Conservation (phyloP, 2,888 invertebrate genomes). For the Ligdia adustata region DNA sequence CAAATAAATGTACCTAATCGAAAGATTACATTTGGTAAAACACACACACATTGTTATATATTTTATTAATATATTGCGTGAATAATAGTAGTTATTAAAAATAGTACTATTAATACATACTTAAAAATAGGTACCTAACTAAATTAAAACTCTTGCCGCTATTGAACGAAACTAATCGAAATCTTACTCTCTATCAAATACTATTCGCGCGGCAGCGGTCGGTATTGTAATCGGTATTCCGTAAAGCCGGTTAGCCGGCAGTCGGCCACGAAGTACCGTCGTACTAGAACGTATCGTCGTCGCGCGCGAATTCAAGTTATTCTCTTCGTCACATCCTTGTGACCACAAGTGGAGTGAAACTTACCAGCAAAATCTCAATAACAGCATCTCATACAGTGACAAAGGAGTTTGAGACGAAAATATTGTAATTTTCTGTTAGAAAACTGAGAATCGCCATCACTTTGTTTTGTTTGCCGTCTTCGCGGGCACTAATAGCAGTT, state of each 20-base stretch:
- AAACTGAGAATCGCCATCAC: constrained; percentile 46
- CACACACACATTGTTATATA: too few species aligned
- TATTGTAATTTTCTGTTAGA: constrained; percentile 45
- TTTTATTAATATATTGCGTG: too few species aligned
- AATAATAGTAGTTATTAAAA: too few species aligned
- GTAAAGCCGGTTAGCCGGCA: constrained; percentile 31
- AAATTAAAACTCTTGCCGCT: too few species aligned
- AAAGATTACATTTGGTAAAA: too few species aligned
- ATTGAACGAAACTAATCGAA: not conserved
- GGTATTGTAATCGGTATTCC: not conserved
- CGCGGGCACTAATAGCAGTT: constrained; percentile 72
- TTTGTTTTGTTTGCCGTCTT: constrained; percentile 61
- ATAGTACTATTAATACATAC: too few species aligned
- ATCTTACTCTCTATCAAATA: too few species aligned
- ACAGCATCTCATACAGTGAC: constrained; percentile 37
- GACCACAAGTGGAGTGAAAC: constrained; percentile 74
- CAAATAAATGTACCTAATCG: too few species aligned
- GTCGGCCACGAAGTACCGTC: constrained; percentile 55
- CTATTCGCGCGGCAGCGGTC: not conserved
- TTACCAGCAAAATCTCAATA: constrained; percentile 44
- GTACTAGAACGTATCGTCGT: constrained; percentile 54
- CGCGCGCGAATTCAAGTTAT: constrained; percentile 55
- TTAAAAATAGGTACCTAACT: too few species aligned
- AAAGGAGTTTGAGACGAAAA: constrained; percentile 23
- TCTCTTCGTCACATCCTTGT: constrained; percentile 70